Evolutionary conservation across 2,888 invertebrate genomes (phyloP), one percentile per base, ranked within the genome.

Genomic region (Synanthedon formicaeformis): DNA sequence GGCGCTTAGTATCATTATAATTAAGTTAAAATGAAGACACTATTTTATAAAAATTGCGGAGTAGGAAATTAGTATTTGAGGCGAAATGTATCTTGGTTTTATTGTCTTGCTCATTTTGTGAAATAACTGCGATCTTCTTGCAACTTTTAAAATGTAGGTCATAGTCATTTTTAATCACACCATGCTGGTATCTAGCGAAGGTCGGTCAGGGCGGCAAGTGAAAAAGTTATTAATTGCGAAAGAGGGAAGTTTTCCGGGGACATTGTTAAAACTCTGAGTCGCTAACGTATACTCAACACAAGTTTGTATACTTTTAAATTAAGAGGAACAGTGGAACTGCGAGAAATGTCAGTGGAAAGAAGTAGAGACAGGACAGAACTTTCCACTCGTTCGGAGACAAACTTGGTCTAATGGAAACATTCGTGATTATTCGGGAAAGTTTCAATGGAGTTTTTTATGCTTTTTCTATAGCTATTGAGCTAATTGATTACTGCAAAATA

Each of bases 271-370:
- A 49, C 49, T 49, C 18, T 13, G 49, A 16, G 23, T 14, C 45
- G 16, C 10, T 16, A 49, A 8, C 16, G 16, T 49, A 49, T 23
- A 23, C 23, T 5, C 23, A 23, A 23, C 49, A 18, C 16, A 18
- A 48, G 45, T 53, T 51, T 48, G 50, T 53, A 50, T 53, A 45
- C 53, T 53, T 53, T 45, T 34, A 50, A 53, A 53, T 50, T 53
- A 53, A 53, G 48, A 53, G 50, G 34, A 50, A 50, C 41, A 41
- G 34, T 13, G 8, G 13, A 13, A n/a, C 12, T 14, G 45, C 45
- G 13, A 14, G 8, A 45, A 13, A 5, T 45, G 14, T 14, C 14
- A 45, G 14, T n/a, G 13, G 13, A n/a, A 13, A n/a, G 45, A 45
- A 45, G 45, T 45, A 13, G 13, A 14, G 13, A 14, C n/a, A 14